Evolutionary conservation across 2,888 invertebrate species (phyloP), one percentile per base, ranked within the genome.

Genomic region (Hydrotaea diabolus): DNA sequence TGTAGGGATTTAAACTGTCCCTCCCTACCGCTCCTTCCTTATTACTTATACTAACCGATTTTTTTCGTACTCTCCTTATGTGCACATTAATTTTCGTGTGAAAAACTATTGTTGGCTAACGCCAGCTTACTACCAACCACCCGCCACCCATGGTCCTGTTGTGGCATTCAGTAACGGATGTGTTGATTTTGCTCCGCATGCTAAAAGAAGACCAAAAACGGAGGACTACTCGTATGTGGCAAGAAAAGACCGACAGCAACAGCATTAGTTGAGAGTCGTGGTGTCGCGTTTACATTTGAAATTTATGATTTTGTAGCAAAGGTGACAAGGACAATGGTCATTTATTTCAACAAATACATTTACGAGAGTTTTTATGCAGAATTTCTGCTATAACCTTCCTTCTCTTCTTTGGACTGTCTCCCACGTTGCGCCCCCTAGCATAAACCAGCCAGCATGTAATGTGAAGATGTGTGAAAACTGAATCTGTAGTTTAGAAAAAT

Each of bases 221-320:
- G 49, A 49, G 7, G n/a, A 81, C 31, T 2, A 31, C 31, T 43
- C 57, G n/a, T n/a, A n/a, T 55, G 71, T 57, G n/a, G 49, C 49
- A 49, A 49, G 49, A 49, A 66, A 66, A 43, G 21, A 17, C 21
- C 46, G 21, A 46, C 23, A 17, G 64, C 36, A 31, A 64, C 36
- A 36, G 57, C 85, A 83, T 87, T 88, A 87, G 86, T 89, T 86
- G 90, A 91, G 89, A 90, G 66, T 39, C 69, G 19, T 72, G 77
- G 74, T 80, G 85, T 85, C 80, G 77, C 77, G 82, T 79, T 74
- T 83, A 57, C 83, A 86, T 89, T 88, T 87, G 82, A 88, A 89
- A 91, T 91, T 90, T 91, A 90, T 91, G 88, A 87, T 86, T 86
- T 86, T 83, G 80, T 83, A 83, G 85, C 78, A 80, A 85, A 87